phyloP scores from a whole-genome alignment of 1,140 invertebrate genomes.

The Drosophila sturtevanti region DNA sequence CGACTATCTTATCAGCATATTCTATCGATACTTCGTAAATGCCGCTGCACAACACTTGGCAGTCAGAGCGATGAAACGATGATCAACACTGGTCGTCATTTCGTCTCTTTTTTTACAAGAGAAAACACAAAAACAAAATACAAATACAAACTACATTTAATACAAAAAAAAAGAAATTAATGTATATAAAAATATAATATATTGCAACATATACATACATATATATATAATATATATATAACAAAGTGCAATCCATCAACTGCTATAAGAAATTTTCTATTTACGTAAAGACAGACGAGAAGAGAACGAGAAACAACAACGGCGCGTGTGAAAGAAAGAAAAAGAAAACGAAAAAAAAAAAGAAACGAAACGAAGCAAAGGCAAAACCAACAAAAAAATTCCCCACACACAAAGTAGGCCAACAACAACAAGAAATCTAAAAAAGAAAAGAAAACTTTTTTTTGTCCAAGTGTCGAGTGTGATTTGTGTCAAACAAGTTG shows the following conservation, averaged over 20 bases:
- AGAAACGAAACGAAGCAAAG: constrained; percentile 64
- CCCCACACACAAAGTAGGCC: constrained; percentile 72
- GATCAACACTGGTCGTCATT: constrained; percentile 14
- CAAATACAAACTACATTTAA: constrained; percentile 39
- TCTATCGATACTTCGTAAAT: background rate
- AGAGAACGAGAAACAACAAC: constrained; percentile 62
- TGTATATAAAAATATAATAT: constrained; percentile 54
- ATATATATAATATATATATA: constrained; percentile 39
- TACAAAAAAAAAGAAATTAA: constrained; percentile 3
- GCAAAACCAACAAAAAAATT: constrained; percentile 60
- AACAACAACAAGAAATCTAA: constrained; percentile 48
- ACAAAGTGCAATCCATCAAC: constrained; percentile 60
- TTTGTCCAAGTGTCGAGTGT: constrained; percentile 26
- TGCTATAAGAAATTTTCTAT: constrained; percentile 62
- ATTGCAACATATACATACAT: constrained; percentile 50
- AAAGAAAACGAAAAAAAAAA: constrained; percentile 24
- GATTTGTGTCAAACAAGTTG: constrained; percentile 67
- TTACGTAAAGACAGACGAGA: constrained; percentile 65
- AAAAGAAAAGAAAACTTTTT: constrained; percentile 57
- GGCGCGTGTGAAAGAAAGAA: constrained; percentile 63
- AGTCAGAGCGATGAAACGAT: background rate
- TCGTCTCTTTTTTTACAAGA: constrained; percentile 71
- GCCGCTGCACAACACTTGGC: background rate
- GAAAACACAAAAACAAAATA: constrained; percentile 67
- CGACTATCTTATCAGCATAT: background rate